Evolutionary conservation across 2,888 invertebrate species (phyloP).

Genomic region (Furcula furcula): DNA sequence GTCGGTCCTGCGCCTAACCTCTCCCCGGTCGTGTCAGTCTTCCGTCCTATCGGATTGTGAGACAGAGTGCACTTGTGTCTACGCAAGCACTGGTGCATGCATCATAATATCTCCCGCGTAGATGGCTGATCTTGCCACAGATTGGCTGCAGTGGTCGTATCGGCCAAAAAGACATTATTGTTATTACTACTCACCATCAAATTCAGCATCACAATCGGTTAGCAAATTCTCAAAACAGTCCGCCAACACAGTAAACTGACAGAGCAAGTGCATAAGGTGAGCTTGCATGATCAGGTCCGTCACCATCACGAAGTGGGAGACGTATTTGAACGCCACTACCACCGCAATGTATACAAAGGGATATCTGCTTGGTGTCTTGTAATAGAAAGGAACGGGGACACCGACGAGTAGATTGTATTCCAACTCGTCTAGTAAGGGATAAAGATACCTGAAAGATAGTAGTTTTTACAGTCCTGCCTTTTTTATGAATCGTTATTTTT

Average conservation of each 20-base stretch:
- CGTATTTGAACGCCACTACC: constrained; percentile 44
- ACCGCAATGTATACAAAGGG: constrained; percentile 41
- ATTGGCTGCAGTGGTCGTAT: no score
- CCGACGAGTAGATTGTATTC: constrained; percentile 61
- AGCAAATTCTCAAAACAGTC: constrained; percentile 60
- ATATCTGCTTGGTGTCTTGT: constrained; percentile 40
- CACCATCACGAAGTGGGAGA: constrained; percentile 60
- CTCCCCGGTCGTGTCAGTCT: no score
- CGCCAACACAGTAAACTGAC: constrained; percentile 54
- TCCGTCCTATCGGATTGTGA: no score
- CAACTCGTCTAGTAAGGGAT: constrained; percentile 57
- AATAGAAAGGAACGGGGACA: constrained; percentile 48
- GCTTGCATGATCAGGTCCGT: constrained; percentile 61
- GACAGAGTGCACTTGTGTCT: no score
- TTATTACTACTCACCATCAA: constrained; percentile 42
- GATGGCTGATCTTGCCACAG: no score
- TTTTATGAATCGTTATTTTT: no score
- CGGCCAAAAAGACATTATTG: no score
- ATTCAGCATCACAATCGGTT: constrained; percentile 40
- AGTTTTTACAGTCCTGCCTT: no score
- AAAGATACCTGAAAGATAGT: constrained; percentile 50
- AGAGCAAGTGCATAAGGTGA: constrained; percentile 58
- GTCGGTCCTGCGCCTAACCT: no score
- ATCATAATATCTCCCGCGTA: no score
- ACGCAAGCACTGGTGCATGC: no score